phyloP scores from a whole-genome alignment of 2,797 vertebrate species.

The Sternotherus odoratus region DNA sequence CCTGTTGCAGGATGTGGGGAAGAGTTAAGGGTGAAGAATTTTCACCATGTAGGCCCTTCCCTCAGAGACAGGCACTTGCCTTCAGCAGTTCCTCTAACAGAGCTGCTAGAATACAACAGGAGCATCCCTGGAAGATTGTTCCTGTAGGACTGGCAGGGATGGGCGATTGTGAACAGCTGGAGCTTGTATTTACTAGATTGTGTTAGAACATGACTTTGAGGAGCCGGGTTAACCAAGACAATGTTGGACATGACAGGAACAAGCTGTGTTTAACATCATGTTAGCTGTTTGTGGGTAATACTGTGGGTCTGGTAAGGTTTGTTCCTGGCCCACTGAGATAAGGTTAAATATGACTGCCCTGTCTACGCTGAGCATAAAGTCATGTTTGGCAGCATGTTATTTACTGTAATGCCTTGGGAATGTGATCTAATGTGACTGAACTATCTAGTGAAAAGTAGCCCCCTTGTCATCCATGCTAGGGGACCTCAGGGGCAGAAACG shows the following conservation, averaged over 20 bases:
- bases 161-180: background rate
- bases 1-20: background rate
- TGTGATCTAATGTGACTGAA: background rate
- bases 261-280: background rate
- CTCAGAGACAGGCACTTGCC: background rate
- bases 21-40: background rate
- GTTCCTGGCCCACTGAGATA: background rate
- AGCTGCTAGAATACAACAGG: background rate
- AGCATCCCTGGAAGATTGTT: background rate
- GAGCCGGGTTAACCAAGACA: background rate
- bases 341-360: background rate
- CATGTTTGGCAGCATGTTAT: background rate
- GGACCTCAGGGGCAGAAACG: background rate
- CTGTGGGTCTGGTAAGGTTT: background rate
- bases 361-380: background rate
- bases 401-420: background rate
- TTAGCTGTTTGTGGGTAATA: background rate
- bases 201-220: background rate
- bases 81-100: background rate
- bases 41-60: background rate
- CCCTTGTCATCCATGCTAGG: background rate
- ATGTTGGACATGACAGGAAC: background rate
- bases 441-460: background rate
- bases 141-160: background rate
- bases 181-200: background rate